These are phyloP conservation scores for Otocyon megalotis DNA, from an alignment of 2,113 vertebrate genomes.

Conservation along the genomic window DNA sequence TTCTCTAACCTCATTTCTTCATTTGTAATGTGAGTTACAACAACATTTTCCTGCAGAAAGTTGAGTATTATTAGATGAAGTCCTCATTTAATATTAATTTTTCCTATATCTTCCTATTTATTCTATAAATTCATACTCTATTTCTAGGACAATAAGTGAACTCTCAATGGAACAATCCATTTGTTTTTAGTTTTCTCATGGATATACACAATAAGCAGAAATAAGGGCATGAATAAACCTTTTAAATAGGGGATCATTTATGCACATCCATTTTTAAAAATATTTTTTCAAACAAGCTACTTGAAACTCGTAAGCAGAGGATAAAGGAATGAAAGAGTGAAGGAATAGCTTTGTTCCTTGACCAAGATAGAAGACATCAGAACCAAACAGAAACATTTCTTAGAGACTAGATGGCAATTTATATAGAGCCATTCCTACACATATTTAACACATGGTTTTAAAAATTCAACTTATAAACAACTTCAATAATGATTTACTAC, in stretches of 20 bases:
- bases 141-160: neutral
- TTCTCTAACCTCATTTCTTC: constrained; percentile 22
- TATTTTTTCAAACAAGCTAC: neutral
- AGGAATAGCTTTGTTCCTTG: neutral
- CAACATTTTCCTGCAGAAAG: neutral
- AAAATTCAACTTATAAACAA: neutral
- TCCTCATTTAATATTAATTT: neutral
- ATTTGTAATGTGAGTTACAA: neutral
- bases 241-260: neutral
- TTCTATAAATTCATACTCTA: neutral
- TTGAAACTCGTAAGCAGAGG: neutral
- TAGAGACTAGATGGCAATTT: neutral
- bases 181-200: neutral
- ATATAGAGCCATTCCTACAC: neutral
- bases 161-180: neutral
- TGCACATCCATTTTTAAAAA: neutral
- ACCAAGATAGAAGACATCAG: neutral
- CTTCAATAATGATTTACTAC: neutral
- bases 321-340: neutral
- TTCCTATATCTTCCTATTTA: neutral
- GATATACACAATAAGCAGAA: neutral
- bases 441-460: neutral
- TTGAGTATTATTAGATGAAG: neutral
- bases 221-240: neutral
- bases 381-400: neutral